A percentile compares a stretch with the other conserved stretches of the same genome.
phyloP scores from a whole-genome alignment of 2,113 vertebrate genomes.

The Hepsetus odoe region DNA sequence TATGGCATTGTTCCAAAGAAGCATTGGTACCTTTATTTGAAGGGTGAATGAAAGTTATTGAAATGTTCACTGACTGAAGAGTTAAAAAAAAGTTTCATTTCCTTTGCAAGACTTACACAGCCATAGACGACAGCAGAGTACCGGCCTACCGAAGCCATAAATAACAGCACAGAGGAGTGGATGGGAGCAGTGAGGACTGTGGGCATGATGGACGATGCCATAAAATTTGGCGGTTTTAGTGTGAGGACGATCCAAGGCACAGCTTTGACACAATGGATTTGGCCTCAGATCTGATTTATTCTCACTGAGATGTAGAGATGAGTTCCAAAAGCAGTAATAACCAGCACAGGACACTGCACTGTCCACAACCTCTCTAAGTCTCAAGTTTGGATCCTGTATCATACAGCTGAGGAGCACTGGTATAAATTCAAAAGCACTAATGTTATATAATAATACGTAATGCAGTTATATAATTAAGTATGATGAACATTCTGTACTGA shows the following conservation, averaged over 20 bases:
- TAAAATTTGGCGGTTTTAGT: conserved; percentile 33
- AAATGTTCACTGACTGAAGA: conserved; percentile 10
- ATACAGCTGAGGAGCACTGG: no score
- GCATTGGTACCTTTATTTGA: neutral
- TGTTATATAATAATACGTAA: no score
- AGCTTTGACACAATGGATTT: conserved; percentile 35
- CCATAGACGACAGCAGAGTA: conserved; percentile 14
- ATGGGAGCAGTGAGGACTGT: conserved; percentile 30
- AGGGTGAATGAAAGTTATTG: neutral
- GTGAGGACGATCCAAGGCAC: conserved; percentile 25
- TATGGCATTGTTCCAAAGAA: neutral
- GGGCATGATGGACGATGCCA: conserved; percentile 41
- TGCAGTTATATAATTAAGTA: no score
- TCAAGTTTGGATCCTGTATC: no score
- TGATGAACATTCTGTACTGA: no score
- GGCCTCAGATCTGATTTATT: conserved; percentile 47
- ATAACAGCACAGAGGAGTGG: conserved; percentile 27
- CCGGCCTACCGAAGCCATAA: conserved; percentile 22
- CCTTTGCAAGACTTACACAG: neutral
- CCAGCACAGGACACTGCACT: neutral
- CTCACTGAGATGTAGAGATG: conserved; percentile 26
- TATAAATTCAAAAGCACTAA: no score
- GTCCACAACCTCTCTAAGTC: neutral
- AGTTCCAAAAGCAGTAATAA: conserved; percentile 6
- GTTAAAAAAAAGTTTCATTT: neutral